These are phyloP conservation scores for Cacatua alba DNA, from an alignment of 2,113 vertebrate genomes.

Conservation along the genomic window DNA sequence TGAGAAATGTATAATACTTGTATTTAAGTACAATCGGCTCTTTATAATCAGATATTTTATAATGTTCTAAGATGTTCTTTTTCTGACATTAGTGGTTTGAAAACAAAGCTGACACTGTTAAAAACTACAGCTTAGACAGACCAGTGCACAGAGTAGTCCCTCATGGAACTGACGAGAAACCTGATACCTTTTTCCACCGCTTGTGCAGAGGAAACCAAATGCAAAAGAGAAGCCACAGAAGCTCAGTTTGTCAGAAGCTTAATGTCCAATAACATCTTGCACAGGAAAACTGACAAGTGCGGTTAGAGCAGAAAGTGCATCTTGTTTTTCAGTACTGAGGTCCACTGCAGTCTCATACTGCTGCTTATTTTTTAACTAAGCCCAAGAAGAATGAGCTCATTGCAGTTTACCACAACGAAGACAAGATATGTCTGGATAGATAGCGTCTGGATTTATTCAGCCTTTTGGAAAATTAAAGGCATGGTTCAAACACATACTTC, in stretches of 20 bases:
- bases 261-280: not conserved
- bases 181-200: constrained; percentile 20
- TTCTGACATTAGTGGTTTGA: not conserved
- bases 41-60: constrained; percentile 15
- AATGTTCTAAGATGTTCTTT: not conserved
- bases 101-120: constrained; percentile 14
- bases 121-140: not conserved
- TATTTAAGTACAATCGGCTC: not conserved
- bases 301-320: constrained; percentile 4
- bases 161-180: not conserved
- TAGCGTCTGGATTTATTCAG: constrained; percentile 34
- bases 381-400: not conserved
- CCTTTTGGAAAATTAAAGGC: constrained; percentile 56
- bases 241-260: not conserved
- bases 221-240: constrained; percentile 26
- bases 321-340: not conserved
- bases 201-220: constrained; percentile 12
- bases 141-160: not conserved
- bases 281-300: not conserved
- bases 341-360: not conserved
- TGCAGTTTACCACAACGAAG: constrained; percentile 24
- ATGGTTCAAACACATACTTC: constrained; percentile 40
- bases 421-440: not conserved
- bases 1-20: not conserved
- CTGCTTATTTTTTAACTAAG: not conserved